Evolutionary conservation across 2,113 vertebrate species (phyloP).

Genomic region (Carettochelys insculpta): DNA sequence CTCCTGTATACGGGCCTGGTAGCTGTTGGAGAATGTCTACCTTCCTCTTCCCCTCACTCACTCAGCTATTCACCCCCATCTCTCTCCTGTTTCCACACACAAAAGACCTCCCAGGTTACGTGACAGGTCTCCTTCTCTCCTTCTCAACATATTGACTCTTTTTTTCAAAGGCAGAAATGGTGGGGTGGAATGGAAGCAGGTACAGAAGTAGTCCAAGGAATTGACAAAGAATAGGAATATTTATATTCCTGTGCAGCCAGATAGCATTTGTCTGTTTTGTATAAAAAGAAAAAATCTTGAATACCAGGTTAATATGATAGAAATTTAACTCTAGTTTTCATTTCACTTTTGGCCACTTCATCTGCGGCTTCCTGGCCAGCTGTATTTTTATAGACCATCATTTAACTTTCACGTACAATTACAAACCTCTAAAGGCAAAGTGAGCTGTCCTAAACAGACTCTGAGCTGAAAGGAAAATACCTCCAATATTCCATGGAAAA

Average conservation of each 20-base stretch:
- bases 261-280: rapidly evolving
- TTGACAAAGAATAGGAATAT: rapidly evolving
- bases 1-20: too few relatives aligned
- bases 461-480: background rate
- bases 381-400: background rate
- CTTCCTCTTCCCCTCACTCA: background rate
- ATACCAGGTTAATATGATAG: background rate
- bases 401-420: background rate
- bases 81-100: rapidly evolving
- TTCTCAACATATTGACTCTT: background rate
- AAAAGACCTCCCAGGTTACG: rapidly evolving
- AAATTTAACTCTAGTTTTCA: background rate
- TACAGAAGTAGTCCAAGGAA: background rate
- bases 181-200: background rate
- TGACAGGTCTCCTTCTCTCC: constrained; percentile 26
- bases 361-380: background rate
- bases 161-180: background rate
- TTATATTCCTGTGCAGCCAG: background rate
- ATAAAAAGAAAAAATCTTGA: background rate
- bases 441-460: constrained; percentile 1
- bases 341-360: background rate
- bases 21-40: background rate
- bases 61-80: rapidly evolving
- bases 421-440: background rate
- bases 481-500: constrained; percentile 4